Evolutionary conservation across 1,140 invertebrate genomes (phyloP), one percentile per base, ranked within the genome.

Genomic region (Caerostris extrusa): DNA sequence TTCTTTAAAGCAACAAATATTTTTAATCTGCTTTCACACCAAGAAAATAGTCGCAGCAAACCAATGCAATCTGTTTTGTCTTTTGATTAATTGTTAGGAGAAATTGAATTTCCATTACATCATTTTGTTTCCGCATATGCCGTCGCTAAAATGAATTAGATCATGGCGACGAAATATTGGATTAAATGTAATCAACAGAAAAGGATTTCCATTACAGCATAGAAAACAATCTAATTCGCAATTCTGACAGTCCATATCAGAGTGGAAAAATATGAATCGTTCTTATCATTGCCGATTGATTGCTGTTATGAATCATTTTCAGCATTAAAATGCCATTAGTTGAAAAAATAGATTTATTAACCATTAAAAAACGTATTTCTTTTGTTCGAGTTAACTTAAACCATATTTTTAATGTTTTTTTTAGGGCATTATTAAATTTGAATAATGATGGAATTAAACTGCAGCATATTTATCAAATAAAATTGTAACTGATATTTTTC

Each of bases 101-200:
- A 77, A 77, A 77, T 50, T 77, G 50, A 77, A 77, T 77, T 77
- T 19, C 50, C 71, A 77, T 77, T 53, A 77, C 19, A 50, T 53
- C 53, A 77, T 10, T 19, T 7, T 50, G 53, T 77, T 77, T 77
- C 12, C 50, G 71, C 12, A 34, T 50, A 34, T 5, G 12, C 19
- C 8, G 34, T 77, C 71, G 6, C 8, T 34, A 12, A 77, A 77
- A 77, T 53, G 34, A 77, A 77, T 77, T 34, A 50, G 10, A 77
- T 77, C 34, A 53, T 34, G 14, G 71, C 6, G 19, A 77, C 3
- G 69, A 71, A 71, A 71, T 77, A 77, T 53, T 77, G 50, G 34
- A 77, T 77, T 77, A 77, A 77, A 77, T 53, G 34, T 50, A 10
- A 77, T 77, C 71, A 50, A 5, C 34, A 53, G 71, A 53, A 77